These are phyloP conservation scores for Malurus melanocephalus DNA, from an alignment of 2,113 vertebrate species.

Conservation along the genomic window DNA sequence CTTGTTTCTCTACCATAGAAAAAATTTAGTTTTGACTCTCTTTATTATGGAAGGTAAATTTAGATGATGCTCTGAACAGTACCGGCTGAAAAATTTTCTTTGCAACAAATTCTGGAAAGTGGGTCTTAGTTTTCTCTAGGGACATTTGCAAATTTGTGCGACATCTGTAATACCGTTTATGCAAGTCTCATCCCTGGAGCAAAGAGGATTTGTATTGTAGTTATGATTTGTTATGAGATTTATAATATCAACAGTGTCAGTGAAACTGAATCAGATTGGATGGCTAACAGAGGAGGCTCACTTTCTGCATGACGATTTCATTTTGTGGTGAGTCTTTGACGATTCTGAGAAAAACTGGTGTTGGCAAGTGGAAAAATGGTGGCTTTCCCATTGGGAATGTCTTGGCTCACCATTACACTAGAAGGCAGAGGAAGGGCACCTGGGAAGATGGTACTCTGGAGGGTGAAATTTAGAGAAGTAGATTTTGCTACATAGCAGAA, in stretches of 20 bases:
- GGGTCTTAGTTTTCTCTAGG: constrained; percentile 7
- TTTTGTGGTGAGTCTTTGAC: background rate
- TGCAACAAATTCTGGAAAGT: background rate
- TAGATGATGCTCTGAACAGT: background rate
- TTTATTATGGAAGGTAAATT: background rate
- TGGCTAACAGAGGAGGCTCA: background rate
- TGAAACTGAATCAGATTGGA: constrained; percentile 13
- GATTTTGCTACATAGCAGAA: background rate
- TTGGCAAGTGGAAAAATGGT: background rate
- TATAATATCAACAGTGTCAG: background rate
- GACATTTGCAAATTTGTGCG: background rate
- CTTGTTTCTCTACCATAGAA: background rate
- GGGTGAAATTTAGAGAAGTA: background rate
- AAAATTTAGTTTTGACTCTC: background rate
- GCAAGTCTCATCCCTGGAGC: constrained; percentile 20
- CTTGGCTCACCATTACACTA: background rate
- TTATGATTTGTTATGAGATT: constrained; percentile 22
- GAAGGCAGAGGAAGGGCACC: background rate
- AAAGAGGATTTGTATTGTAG: constrained; percentile 52
- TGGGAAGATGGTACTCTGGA: background rate
- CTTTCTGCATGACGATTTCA: background rate
- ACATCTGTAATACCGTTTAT: constrained; percentile 1
- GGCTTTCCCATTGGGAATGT: background rate
- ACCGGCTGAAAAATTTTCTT: background rate
- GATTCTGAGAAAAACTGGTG: background rate